Base-by-base conservation (phyloP, 2,888 invertebrate species). In the Agrotis segetum region DNA sequence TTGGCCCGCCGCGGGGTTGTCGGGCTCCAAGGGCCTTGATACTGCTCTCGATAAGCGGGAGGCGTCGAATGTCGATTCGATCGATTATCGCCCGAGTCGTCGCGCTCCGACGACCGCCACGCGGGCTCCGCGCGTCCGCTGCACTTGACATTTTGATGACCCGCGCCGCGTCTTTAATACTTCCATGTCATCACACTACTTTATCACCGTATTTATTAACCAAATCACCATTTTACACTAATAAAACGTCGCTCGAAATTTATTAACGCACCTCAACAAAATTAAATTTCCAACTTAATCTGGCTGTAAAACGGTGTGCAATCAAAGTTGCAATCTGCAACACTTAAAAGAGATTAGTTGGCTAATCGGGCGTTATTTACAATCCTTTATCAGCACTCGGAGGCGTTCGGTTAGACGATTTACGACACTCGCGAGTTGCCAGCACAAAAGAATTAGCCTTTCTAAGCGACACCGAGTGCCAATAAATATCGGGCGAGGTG, bases 1-100 rank as follows among this genome's bases (percentile, higher is more conserved):
- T 96, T 96, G 96, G 96, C 88, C 88, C 85, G 84, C 74, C 77
- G 91, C 91, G 86, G 95, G 95, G 94, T 93, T 92, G 92, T 90
- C 92, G 90, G 89, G 91, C 88, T 88, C 89, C 88, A 92, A 94
- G 93, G 95, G 93, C 93, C 93, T 95, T 95, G 95, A 95, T 95
- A 94, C 90, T 89, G 87, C 91, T 92, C 92, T 94, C 94, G 95
- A 95, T 95, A 95, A 94, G 93, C 90, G 92, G 94, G 93, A 94
- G 95, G 94, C 95, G 95, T 91, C 88, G 89, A 89, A 89, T 91
- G 90, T 90, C 91, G 92, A 94, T 92, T 91, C 92, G 89, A 95
- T 95, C 94, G 93, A 95, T 94, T 93, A 94, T 94, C 91, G 90
- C 89, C 87, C 89, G 91, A 87, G 89, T 88, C 83, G 91, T 83